These are phyloP conservation scores for Trochalopteron elliotii DNA, from an alignment of 2,113 vertebrate genomes.

Conservation along the genomic window DNA sequence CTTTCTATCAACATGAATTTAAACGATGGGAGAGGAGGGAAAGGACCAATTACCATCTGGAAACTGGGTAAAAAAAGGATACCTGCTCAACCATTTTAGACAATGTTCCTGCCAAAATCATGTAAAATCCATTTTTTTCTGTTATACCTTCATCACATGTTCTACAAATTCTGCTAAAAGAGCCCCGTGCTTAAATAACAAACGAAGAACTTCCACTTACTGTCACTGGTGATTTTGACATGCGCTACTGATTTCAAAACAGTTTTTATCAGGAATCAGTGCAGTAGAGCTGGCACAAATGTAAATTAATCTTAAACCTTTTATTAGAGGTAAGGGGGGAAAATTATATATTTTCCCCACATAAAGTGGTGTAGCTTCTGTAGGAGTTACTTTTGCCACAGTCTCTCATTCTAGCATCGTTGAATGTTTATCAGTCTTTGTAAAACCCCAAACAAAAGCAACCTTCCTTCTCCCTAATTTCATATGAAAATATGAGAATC, in stretches of 20 bases:
- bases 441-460: not conserved
- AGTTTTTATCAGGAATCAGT: not conserved
- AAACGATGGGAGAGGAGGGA: not conserved
- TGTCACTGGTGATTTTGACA: not conserved
- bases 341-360: not conserved
- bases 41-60: not conserved
- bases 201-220: not conserved
- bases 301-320: not conserved
- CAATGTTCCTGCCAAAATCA: not conserved
- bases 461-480: not conserved
- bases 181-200: not conserved
- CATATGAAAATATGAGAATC: not conserved
- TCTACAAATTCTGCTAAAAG: not conserved
- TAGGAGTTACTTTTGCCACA: not conserved
- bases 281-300: not conserved
- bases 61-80: not conserved
- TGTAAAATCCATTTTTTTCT: not conserved
- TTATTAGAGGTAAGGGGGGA: not conserved
- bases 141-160: not conserved
- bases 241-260: fast-evolving
- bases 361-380: not conserved
- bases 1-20: not conserved
- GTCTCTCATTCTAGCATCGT: not conserved
- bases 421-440: not conserved
- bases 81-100: not conserved